Evolutionary conservation across 2,888 invertebrate genomes (phyloP), one percentile per base, ranked within the genome.

Genomic region (Parascotia fuliginaria): DNA sequence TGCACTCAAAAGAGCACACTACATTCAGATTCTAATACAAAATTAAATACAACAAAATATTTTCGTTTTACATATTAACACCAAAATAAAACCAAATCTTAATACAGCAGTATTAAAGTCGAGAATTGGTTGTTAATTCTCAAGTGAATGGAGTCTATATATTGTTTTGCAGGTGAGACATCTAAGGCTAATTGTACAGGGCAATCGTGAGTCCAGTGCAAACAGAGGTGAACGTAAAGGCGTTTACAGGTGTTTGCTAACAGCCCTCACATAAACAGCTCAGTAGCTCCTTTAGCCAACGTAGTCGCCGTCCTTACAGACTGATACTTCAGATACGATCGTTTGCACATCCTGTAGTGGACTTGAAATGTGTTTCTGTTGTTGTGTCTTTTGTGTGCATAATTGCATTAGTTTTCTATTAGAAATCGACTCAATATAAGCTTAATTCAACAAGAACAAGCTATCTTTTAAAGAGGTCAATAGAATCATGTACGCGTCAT

Each of bases 261-360:
- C 82, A 79, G 80, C 85, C 89, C 89, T 80, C 87, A 87, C 87
- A 87, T 87, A 89, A 90, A 90, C 87, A 88, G 78, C 77, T 76
- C 75, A 67, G 61, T 77, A 81, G 75, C 72, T 82, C 85, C 86
- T 87, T 82, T 81, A 73, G 77, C 75, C 62, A 63, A 48, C 55
- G 56, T 61, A 62, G 60, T 50, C 63, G 60, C 50, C 46, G 45
- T 54, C 37, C 38, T 54, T 58, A 47, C 44, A 53, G 49, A 42
- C 58, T 54, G 48, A 45, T 60, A 53, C 58, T 46, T 44, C 43
- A 67, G 55, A 52, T 59, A 57, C 53, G 41, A 59, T 52, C 64
- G 69, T 70, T 55, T 64, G 50, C 43, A 42, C 42, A n/a, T 40
- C 16, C 37, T 37, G 36, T 9, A 11, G 24, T 22, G 27, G 12